Evolutionary conservation across 2,888 invertebrate species (phyloP).

Genomic region (Encarsia formosa): DNA sequence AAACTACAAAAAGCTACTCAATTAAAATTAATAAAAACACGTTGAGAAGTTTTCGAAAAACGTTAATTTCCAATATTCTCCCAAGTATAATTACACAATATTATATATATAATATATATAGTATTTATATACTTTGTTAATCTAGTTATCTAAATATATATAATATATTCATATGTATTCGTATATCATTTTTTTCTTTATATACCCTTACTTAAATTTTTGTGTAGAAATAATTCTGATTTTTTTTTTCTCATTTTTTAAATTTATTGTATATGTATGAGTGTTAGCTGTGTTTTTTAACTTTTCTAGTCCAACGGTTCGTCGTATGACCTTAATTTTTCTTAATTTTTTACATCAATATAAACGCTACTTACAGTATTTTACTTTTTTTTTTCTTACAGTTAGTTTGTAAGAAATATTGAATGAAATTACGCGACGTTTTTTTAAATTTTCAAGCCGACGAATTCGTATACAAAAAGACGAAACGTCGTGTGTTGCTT

Average conservation of each 20-base stretch:
- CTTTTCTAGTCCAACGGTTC: conserved; percentile 17
- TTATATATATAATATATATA: conserved; percentile 32
- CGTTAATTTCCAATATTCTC: conserved; percentile 7
- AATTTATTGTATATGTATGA: conserved; percentile 40
- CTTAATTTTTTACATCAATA: conserved; percentile 17
- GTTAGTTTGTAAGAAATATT: conserved; percentile 12
- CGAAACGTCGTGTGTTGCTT: conserved; percentile 29
- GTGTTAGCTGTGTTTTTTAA: conserved; percentile 11
- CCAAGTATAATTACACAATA: conserved; percentile 33
- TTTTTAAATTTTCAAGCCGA: conserved; percentile 34
- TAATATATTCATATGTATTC: conserved; percentile 37
- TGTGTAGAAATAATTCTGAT: conserved; percentile 47
- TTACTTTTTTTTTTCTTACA: conserved; percentile 5
- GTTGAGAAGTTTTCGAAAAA: conserved; percentile 11
- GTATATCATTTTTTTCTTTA: conserved; percentile 33
- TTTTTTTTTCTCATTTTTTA: conserved; percentile 10
- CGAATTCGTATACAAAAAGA: conserved; percentile 27
- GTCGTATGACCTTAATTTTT: conserved; percentile 6
- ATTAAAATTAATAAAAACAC: conserved; percentile 4
- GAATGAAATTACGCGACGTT: conserved; percentile 30
- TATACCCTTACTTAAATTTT: conserved; percentile 39
- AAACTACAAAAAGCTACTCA: neutral
- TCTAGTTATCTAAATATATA: conserved; percentile 47
- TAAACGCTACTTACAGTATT: conserved; percentile 19
- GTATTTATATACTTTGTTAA: conserved; percentile 38